A percentile compares a stretch with the other conserved stretches of the same genome.
These are phyloP conservation scores for Girardia tigrina DNA, from an alignment of 2,888 invertebrate species.

Conservation along the genomic window DNA sequence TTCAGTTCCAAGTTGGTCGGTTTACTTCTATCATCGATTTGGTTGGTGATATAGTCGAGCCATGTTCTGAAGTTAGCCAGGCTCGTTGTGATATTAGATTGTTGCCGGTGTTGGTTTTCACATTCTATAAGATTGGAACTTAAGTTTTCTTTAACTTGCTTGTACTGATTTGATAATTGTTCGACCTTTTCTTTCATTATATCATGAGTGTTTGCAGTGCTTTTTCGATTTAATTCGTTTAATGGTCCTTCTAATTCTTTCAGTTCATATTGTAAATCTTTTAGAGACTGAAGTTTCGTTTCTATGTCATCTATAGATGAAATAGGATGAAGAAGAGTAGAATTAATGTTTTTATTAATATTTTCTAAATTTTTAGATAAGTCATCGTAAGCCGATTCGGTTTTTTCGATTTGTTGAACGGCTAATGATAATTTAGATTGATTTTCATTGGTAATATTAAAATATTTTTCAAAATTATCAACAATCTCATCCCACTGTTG, in stretches of 20 bases:
- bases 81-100: neutral
- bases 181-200: neutral
- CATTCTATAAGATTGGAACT: neutral
- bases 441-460: neutral
- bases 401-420: conserved; percentile 38
- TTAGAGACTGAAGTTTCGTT: neutral
- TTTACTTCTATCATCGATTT: neutral
- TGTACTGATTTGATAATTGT: neutral
- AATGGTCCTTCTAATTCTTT: neutral
- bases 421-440: neutral
- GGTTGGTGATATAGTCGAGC: neutral
- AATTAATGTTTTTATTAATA: neutral
- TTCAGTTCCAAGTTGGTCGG: neutral
- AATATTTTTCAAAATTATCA: neutral
- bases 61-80: neutral
- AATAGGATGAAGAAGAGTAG: neutral
- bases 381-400: conserved; percentile 57
- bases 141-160: neutral
- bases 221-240: neutral
- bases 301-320: neutral
- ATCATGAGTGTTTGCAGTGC: neutral
- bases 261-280: neutral
- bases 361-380: neutral
- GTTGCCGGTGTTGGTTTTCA: neutral
- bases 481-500: conserved; percentile 1